Evolutionary conservation across 2,113 vertebrate species (phyloP).

Genomic region (human (Homo sapiens)): DNA sequence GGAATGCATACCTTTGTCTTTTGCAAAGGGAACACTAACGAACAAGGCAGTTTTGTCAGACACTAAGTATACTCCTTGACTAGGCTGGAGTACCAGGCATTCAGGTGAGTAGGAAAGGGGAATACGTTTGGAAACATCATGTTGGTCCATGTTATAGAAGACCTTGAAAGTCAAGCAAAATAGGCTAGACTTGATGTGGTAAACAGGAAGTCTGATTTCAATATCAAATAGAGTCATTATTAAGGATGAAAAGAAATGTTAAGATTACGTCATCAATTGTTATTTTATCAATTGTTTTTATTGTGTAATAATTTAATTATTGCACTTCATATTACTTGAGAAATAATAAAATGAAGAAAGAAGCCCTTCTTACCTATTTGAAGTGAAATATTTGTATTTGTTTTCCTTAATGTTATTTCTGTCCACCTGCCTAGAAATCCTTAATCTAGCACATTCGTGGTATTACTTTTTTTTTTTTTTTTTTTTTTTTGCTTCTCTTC

Average conservation of each 20-base stretch:
- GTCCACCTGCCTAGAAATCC: background rate
- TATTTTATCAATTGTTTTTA: background rate
- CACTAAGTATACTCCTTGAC: background rate
- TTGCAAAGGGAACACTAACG: background rate
- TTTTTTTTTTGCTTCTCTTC: background rate
- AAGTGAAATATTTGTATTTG: background rate
- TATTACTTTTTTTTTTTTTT: background rate
- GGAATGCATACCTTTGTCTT: background rate
- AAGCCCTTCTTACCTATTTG: background rate
- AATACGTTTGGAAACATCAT: background rate
- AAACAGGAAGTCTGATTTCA: background rate
- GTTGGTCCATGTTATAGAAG: background rate
- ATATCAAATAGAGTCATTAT: background rate
- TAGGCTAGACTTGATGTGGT: background rate
- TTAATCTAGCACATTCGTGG: background rate
- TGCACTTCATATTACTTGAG: background rate
- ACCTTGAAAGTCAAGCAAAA: background rate
- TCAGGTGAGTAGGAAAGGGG: background rate
- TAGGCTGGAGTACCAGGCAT: background rate
- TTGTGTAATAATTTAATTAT: background rate
- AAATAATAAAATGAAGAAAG: conserved; percentile 2
- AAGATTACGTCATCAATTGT: background rate
- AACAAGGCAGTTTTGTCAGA: background rate
- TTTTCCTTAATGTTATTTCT: background rate
- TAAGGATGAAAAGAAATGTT: background rate